Conservation (phyloP, 2,888 invertebrate species). For the Hirtodrosophila duncani region DNA sequence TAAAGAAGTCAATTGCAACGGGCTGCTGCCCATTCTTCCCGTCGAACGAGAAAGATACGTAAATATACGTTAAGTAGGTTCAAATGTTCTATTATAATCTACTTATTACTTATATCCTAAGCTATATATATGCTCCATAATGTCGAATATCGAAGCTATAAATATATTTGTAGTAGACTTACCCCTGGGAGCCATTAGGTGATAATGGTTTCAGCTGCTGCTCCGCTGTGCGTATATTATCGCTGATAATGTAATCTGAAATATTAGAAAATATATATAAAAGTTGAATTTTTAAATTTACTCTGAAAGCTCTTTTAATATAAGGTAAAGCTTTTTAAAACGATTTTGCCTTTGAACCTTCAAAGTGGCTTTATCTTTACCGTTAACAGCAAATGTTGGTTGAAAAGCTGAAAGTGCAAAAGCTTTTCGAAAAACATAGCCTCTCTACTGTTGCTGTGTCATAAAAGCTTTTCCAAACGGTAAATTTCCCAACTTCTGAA, state of each 20-base stretch:
- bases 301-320: not conserved
- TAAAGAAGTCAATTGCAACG: too few relatives aligned
- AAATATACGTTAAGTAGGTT: too few relatives aligned
- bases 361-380: too few relatives aligned
- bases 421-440: slow-evolving; percentile 21
- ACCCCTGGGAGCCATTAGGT: slow-evolving; percentile 79
- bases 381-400: too few relatives aligned
- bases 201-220: slow-evolving; percentile 79
- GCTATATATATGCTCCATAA: too few relatives aligned
- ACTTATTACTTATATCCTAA: too few relatives aligned
- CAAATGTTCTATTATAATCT: too few relatives aligned
- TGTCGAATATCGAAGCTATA: not conserved
- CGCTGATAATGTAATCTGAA: slow-evolving; percentile 81
- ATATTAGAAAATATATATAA: not conserved
- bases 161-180: slow-evolving; percentile 57
- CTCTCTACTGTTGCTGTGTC: too few relatives aligned
- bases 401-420: too few relatives aligned
- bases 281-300: not conserved
- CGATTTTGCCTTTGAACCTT: too few relatives aligned
- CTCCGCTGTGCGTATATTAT: slow-evolving; percentile 79
- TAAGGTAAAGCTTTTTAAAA: not conserved
- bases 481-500: not conserved
- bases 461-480: slow-evolving; percentile 11
- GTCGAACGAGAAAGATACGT: too few relatives aligned
- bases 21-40: too few relatives aligned